phyloP scores from a whole-genome alignment of 2,797 vertebrate genomes.

The Todus mexicanus region DNA sequence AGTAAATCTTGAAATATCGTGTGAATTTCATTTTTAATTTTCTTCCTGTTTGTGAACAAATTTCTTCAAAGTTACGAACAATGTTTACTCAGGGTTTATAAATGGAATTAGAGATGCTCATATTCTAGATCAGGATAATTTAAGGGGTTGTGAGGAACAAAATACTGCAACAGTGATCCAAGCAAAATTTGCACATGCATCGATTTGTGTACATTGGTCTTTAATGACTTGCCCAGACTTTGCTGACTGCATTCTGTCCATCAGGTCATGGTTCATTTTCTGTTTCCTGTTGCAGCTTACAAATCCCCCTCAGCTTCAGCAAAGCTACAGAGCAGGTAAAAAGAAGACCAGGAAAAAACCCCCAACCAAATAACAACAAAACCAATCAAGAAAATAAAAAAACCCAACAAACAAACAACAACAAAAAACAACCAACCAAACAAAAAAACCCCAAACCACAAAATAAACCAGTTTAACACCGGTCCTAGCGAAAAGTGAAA shows the following conservation, averaged over 20 bases:
- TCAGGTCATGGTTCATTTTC: neutral
- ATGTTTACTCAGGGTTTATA: neutral
- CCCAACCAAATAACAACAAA: no score
- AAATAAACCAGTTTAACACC: neutral
- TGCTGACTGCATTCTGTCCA: neutral
- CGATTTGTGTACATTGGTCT: neutral
- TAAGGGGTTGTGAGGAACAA: neutral
- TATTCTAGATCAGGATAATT: neutral
- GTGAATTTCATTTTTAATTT: neutral
- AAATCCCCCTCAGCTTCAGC: neutral
- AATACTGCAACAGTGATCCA: neutral
- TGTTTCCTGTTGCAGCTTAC: constrained; percentile 11
- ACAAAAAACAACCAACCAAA: no score
- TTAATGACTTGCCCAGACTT: neutral
- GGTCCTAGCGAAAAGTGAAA: neutral
- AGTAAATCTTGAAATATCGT: neutral
- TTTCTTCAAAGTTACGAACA: neutral
- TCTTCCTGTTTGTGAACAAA: neutral
- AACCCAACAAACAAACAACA: no score
- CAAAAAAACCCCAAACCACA: no score
- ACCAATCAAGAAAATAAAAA: no score
- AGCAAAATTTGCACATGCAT: neutral
- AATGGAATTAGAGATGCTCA: neutral
- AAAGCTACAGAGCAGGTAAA: neutral
- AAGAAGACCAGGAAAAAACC: neutral